These are phyloP conservation scores for Selene dorsalis DNA, from an alignment of 2,797 vertebrate genomes.

Conservation along the genomic window DNA sequence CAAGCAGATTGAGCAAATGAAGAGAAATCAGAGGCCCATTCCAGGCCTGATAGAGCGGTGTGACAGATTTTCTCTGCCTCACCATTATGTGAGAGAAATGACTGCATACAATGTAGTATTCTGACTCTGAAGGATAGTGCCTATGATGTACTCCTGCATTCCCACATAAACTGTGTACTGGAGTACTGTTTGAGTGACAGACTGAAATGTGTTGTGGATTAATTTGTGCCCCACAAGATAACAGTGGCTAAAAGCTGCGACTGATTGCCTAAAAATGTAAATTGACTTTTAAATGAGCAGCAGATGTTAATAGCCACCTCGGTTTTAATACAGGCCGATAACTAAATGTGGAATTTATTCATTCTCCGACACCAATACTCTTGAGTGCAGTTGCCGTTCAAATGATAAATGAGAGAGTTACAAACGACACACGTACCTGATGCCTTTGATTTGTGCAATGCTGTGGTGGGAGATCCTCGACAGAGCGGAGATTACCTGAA, in stretches of 20 bases:
- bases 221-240: conserved; percentile 32
- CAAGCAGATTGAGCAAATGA: conserved; percentile 65
- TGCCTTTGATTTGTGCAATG: conserved; percentile 95
- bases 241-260: conserved; percentile 52
- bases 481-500: conserved; percentile 95
- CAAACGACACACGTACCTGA: conserved; percentile 88
- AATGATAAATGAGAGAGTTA: conserved; percentile 20
- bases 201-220: conserved; percentile 42
- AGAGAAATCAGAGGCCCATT: conserved; percentile 62
- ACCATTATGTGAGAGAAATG: conserved; percentile 36
- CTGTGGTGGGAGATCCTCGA: conserved; percentile 96
- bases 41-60: conserved; percentile 38
- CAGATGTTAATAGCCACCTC: conserved; percentile 56
- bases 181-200: conserved; percentile 47
- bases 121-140: not conserved
- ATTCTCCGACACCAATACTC: conserved; percentile 20
- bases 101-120: conserved; percentile 18
- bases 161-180: not conserved
- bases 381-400: conserved; percentile 13
- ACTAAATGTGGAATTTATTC: conserved; percentile 21
- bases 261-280: conserved; percentile 69
- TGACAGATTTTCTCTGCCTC: conserved; percentile 35
- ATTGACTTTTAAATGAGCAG: conserved; percentile 59
- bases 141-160: conserved; percentile 3
- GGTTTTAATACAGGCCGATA: conserved; percentile 33